Base-by-base conservation (phyloP, 2,888 invertebrate species). In the Acronicta leporina region DNA sequence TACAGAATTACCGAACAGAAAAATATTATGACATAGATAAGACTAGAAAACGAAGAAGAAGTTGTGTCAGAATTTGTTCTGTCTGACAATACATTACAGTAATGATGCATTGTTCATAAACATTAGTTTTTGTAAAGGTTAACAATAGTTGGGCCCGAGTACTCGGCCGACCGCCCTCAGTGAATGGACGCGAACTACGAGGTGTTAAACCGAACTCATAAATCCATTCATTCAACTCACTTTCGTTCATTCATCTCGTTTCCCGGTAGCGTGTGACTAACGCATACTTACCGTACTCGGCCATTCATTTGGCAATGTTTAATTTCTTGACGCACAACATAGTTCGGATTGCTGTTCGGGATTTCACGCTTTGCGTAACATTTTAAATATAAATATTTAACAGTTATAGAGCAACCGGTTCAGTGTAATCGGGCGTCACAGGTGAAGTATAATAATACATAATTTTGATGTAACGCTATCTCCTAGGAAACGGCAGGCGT, bases 221-320 rank as follows among this genome's bases (percentile, higher is more conserved):
- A 55, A 67, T 20, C 45, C 27, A 55, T 59, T 59, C 25, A 35
- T 20, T 20, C 20, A 20, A 4, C 3, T 47, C 44, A n/a, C 16
- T 51, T 33, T 33, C 27, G 7, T 38, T 33, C 73, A 51, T 72
- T 73, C 44, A 67, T 60, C 14, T 38, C 25, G 14, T 16, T 73
- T 67, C 60, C 38, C 42, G 25, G 48, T 44, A 60, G 48, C 40
- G 33, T 11, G 44, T 68, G 68, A 73, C 35, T 68, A 54, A 55
- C 38, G 9, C 20, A 5, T 16, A 15, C n/a, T 25, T 50, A 42
- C 57, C 20, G 65, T 13, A 6, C 33, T 43, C 27, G 20, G 27
- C 11, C 25, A 53, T 20, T 56, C 4, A 33, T 49, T 35, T 9
- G 15, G 30, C 33, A 13, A 49, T 45, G 33, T 43, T 43, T 42